Conservation (phyloP, 2,888 invertebrate genomes). For the Lithophane leautieri region DNA sequence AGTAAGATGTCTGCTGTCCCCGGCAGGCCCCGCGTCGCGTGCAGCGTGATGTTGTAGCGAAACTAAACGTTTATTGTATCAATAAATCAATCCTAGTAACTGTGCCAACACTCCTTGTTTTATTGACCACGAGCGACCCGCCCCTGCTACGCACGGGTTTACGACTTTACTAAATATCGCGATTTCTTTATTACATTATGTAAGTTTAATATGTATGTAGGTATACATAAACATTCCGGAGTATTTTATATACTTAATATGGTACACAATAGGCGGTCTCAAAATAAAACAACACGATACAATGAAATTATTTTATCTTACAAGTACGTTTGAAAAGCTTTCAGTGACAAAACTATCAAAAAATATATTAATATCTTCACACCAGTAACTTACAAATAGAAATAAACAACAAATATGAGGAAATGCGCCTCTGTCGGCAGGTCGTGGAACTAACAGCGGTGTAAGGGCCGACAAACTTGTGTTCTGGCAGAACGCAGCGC, state of each 20-base stretch:
- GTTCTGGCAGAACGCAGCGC: background rate
- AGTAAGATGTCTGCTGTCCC: background rate
- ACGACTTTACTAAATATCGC: no score
- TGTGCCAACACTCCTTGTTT: slow-evolving; percentile 48
- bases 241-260: no score
- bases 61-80: slow-evolving; percentile 71
- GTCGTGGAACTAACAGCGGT: slow-evolving; percentile 11
- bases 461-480: no score
- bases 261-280: background rate
- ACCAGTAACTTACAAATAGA: background rate
- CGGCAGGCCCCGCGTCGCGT: background rate
- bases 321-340: background rate
- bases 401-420: background rate
- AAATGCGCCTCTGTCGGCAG: slow-evolving; percentile 19
- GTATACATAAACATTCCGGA: no score
- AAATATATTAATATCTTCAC: background rate
- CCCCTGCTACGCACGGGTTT: no score
- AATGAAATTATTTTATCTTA: slow-evolving; percentile 35
- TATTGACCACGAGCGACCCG: slow-evolving; percentile 12
- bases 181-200: no score
- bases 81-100: slow-evolving; percentile 65
- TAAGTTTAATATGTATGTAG: no score
- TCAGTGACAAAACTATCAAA: background rate
- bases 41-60: background rate
- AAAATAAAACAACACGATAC: slow-evolving; percentile 34